Evolutionary conservation across 2,797 vertebrate genomes (phyloP).

Genomic region (Microhierax caerulescens): DNA sequence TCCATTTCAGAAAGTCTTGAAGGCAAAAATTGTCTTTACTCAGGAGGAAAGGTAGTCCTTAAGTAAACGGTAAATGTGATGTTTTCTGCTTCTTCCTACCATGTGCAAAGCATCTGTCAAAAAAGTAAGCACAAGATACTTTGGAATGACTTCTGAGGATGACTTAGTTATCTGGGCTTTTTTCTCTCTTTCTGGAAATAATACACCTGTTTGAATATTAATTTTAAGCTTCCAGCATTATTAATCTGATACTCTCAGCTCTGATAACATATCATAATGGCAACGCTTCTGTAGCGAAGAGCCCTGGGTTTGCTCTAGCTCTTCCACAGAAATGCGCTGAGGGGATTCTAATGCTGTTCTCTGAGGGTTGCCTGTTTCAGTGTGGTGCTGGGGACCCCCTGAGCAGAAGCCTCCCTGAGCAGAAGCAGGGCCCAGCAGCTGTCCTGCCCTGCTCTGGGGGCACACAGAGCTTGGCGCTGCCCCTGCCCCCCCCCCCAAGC

Average conservation of each 20-base stretch:
- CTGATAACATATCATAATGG: not conserved
- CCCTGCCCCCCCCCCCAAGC: not conserved
- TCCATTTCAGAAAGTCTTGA: not conserved
- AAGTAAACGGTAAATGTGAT: not conserved
- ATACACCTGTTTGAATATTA: not conserved
- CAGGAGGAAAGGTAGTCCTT: not conserved
- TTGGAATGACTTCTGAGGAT: not conserved
- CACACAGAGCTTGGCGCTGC: not conserved
- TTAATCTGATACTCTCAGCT: not conserved
- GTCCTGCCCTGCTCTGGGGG: not conserved
- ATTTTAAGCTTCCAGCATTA: not conserved
- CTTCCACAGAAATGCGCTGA: not conserved
- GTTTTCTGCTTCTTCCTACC: not conserved
- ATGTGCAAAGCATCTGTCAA: not conserved
- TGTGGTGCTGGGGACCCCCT: not conserved
- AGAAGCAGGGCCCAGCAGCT: accelerated
- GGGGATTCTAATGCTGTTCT: not conserved
- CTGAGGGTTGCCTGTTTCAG: not conserved
- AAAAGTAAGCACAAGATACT: not conserved
- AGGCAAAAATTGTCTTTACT: not conserved
- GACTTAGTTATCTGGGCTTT: not conserved
- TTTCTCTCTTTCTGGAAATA: not conserved
- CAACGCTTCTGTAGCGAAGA: not conserved
- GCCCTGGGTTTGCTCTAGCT: not conserved
- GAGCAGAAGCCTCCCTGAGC: not conserved